These are phyloP conservation scores for Drosophila rhopaloa DNA, from an alignment of 1,140 invertebrate species.

Conservation along the genomic window DNA sequence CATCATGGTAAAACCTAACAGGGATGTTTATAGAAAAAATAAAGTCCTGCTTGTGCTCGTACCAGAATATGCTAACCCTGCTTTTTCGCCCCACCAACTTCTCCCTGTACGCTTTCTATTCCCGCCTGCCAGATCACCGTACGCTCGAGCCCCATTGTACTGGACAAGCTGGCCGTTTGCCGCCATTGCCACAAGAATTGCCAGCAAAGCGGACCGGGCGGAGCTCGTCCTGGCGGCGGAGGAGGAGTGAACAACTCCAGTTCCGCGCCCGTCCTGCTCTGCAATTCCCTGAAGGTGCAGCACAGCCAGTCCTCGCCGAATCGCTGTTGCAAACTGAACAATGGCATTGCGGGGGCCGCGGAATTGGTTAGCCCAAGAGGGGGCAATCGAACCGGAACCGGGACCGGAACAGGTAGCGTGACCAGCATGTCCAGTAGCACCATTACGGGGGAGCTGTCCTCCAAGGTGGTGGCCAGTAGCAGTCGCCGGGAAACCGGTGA, in stretches of 20 bases:
- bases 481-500: conserved; percentile 77
- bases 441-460: conserved; percentile 74
- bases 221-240: conserved; percentile 14
- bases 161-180: conserved; percentile 88
- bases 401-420: conserved; percentile 59
- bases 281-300: conserved; percentile 83
- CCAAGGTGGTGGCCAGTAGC: conserved; percentile 77
- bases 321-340: conserved; percentile 78
- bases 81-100: conserved; percentile 10
- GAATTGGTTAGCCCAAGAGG: not conserved
- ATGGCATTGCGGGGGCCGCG: conserved; percentile 41
- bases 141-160: conserved; percentile 87
- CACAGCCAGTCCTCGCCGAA: conserved; percentile 84
- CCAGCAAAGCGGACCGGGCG: conserved; percentile 58
- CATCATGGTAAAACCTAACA: not conserved
- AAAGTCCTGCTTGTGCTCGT: not conserved
- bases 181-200: conserved; percentile 91
- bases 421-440: conserved; percentile 80
- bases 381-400: conserved; percentile 25
- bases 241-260: conserved; percentile 5
- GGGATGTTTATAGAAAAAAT: too few relatives aligned
- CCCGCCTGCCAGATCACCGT: conserved; percentile 87
- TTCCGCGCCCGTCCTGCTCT: conserved; percentile 58
- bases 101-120: not conserved
- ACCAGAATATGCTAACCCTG: conserved; percentile 30